These are phyloP conservation scores for Addax nasomaculatus DNA, from an alignment of 2,113 vertebrate genomes.

Conservation along the genomic window DNA sequence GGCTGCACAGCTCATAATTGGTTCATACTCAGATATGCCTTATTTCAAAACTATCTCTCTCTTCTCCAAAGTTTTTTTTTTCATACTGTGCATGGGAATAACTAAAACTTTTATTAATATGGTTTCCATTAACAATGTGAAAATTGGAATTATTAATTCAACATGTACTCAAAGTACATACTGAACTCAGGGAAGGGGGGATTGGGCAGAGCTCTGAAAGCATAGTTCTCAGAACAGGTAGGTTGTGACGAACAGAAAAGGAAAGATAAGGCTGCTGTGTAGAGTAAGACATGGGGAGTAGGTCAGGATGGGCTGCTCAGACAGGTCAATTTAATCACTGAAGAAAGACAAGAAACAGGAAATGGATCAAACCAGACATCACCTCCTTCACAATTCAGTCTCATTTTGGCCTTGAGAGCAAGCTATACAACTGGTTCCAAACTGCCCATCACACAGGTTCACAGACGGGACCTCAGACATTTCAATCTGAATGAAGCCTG, in stretches of 20 bases:
- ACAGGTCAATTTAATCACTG: neutral
- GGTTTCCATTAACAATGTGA: constrained; percentile 64
- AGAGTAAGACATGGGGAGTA: neutral
- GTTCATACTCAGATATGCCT: neutral
- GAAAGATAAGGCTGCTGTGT: neutral
- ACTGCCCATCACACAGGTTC: neutral
- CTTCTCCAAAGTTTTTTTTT: neutral
- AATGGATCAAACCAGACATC: neutral
- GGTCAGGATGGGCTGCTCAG: neutral
- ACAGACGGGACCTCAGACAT: neutral
- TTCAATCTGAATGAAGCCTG: neutral
- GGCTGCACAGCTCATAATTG: neutral
- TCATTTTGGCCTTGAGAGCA: neutral
- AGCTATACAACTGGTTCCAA: neutral
- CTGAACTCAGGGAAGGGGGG: neutral
- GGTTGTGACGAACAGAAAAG: neutral
- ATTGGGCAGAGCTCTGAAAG: neutral
- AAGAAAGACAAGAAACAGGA: neutral
- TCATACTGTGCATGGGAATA: constrained; percentile 53
- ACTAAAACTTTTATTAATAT: constrained; percentile 70
- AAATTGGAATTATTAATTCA: constrained; percentile 63
- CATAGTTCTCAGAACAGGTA: neutral
- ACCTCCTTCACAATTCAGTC: neutral
- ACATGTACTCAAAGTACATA: neutral
- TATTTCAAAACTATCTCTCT: neutral